Base-by-base conservation (phyloP, 2,113 vertebrate species). In the Epinephelus fuscoguttatus region DNA sequence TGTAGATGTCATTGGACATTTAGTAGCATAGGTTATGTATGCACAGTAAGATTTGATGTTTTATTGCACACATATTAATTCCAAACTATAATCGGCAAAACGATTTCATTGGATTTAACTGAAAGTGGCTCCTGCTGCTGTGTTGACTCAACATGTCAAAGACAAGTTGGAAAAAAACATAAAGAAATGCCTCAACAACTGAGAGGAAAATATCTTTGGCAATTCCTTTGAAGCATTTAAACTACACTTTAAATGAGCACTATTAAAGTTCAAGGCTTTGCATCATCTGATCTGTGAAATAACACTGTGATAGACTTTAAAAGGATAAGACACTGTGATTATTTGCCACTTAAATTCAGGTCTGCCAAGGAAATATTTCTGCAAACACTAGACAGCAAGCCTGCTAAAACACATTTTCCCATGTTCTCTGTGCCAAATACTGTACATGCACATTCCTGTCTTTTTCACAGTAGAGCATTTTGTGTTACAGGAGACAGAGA, bases 401-500 rank as follows among this genome's bases (percentile, higher is more conserved):
- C 33, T 37, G 33, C 33, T 30, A 30, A 30, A 30, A 30, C 30
- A 30, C 30, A 30, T 30, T 4, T 30, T 30, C 30, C 33, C 33
- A 1, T 37, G 33, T 37, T 12, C 47, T 49, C 59, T 30, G 8
- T 27, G 49, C 49, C 59, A 77, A 33, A 69, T 50, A 1, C 17
- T 61, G 52, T 18, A 19, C 63, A 30, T 27, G 15, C 57, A n/a
- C 50, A 77, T 73, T 21, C 42, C 63, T 87, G 71, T 55, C 25
- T 12, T 52, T 80, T 61, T 76, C 71, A 66, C 81, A 80, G 71
- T n/a, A 45, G 42, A 70, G 40, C 47, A 67, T 57, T 74, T 79
- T 72, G 25, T 80, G 9, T 53, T 21, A 52, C 75, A 81, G 27
- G 49, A 91, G 79, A 79, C 63, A 59, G 12, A 67, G 52, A 59